Conservation (phyloP, 2,797 vertebrate species). For the Spheniscus humboldti region DNA sequence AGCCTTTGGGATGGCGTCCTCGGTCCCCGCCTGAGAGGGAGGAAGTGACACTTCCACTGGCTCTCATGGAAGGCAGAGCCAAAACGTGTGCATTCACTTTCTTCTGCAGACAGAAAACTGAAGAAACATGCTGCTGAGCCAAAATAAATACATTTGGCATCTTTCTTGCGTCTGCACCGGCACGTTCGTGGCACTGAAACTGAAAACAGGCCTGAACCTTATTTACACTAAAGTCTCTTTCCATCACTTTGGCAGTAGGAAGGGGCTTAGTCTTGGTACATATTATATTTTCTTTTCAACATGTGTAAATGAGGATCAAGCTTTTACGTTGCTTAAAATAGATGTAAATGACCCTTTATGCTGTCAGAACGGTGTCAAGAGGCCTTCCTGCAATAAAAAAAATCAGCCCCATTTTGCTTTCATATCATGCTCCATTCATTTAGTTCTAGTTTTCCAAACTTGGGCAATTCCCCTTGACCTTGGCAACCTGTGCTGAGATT, state of each 20-base stretch:
- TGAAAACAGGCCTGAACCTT: slow-evolving; percentile 17
- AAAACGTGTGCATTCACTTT: not conserved
- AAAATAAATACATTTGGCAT: slow-evolving; percentile 54
- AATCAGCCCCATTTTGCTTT: not conserved
- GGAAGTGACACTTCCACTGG: slow-evolving; percentile 12
- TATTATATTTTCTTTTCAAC: slow-evolving; percentile 46
- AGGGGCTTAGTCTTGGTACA: not conserved
- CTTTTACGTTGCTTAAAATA: slow-evolving; percentile 25
- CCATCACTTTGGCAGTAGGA: slow-evolving; percentile 46
- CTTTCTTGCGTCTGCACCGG: not conserved
- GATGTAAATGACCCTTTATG: slow-evolving; percentile 46
- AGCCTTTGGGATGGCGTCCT: not conserved
- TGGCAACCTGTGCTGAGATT: not conserved
- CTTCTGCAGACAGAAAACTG: slow-evolving; percentile 25
- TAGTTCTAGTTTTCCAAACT: not conserved
- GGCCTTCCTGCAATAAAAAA: slow-evolving; percentile 20
- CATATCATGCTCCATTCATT: not conserved
- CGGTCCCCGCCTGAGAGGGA: not conserved
- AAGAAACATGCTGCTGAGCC: not conserved
- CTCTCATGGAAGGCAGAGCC: not conserved
- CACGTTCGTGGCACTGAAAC: not conserved
- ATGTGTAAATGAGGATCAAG: slow-evolving; percentile 35
- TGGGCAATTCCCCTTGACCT: not conserved
- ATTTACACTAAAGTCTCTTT: slow-evolving; percentile 46
- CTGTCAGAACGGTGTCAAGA: slow-evolving; percentile 9